Percentiles rank a stretch among this genome's conserved stretches.
Evolutionary conservation across 2,888 invertebrate species (phyloP).

Genomic region (Microctonus aethiopoides): DNA sequence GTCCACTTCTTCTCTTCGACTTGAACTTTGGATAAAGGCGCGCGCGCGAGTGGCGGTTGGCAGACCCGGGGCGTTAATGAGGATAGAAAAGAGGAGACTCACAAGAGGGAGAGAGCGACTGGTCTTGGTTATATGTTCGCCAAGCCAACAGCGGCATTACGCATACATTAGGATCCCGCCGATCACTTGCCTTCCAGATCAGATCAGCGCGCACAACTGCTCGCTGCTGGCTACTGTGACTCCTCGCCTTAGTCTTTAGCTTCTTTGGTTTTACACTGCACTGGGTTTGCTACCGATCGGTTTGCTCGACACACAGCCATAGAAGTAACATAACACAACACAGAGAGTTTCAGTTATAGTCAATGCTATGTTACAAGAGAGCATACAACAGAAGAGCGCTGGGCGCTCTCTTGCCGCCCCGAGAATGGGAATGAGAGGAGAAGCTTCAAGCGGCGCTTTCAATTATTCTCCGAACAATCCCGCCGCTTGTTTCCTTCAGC

Average conservation of each 20-base stretch:
- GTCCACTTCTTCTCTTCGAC: slow-evolving; percentile 30
- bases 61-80: slow-evolving; percentile 62
- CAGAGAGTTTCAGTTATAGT: not conserved
- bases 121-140: slow-evolving; percentile 31
- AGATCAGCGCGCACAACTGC: slow-evolving; percentile 44
- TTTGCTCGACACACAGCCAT: slow-evolving; percentile 23
- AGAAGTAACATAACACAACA: not conserved
- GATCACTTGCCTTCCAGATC: slow-evolving; percentile 57
- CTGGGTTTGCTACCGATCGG: slow-evolving; percentile 36
- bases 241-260: slow-evolving; percentile 19
- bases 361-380: slow-evolving; percentile 21
- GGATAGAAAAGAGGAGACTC: slow-evolving; percentile 51
- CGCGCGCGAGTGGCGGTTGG: slow-evolving; percentile 18
- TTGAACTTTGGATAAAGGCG: slow-evolving; percentile 22
- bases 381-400: slow-evolving; percentile 40
- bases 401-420: slow-evolving; percentile 45
- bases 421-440: slow-evolving; percentile 65
- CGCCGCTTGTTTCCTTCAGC: slow-evolving; percentile 67
- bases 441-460: slow-evolving; percentile 67
- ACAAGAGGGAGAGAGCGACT: slow-evolving; percentile 1
- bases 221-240: slow-evolving; percentile 25
- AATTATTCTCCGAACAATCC: slow-evolving; percentile 67
- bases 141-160: slow-evolving; percentile 55
- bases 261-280: slow-evolving; percentile 35
- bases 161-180: slow-evolving; percentile 63